phyloP scores from a whole-genome alignment of 2,113 vertebrate genomes.

The Myrmecobius fasciatus region DNA sequence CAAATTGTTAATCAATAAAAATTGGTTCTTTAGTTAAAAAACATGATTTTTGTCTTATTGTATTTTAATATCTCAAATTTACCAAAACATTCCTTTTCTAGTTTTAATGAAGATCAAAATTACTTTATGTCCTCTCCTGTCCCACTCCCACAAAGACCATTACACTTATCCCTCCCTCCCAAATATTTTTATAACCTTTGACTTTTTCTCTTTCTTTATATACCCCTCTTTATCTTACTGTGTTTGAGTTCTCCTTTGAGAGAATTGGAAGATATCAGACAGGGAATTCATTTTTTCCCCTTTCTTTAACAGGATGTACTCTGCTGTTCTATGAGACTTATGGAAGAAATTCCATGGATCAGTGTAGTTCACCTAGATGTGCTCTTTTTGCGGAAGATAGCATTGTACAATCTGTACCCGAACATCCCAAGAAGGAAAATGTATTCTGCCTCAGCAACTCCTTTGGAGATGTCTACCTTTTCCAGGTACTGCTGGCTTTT shows the following conservation, averaged over 20 bases:
- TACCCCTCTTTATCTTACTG: background rate
- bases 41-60: background rate
- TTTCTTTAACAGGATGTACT: constrained; percentile 89
- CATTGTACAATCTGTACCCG: constrained; percentile 95
- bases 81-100: background rate
- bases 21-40: background rate
- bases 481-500: constrained; percentile 88
- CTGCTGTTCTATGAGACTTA: constrained; percentile 96
- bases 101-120: background rate
- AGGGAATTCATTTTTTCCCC: constrained; percentile 9
- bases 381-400: constrained; percentile 95
- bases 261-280: background rate
- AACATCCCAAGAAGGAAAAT: constrained; percentile 97
- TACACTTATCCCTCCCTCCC: background rate
- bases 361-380: constrained; percentile 89
- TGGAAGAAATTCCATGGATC: constrained; percentile 89
- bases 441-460: constrained; percentile 98
- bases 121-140: accelerated
- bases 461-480: constrained; percentile 95
- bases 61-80: accelerated
- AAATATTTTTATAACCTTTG: background rate
- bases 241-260: background rate
- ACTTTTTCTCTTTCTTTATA: background rate
- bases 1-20: accelerated
- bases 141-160: background rate